Percentiles rank a stretch among this genome's conserved stretches.
These are phyloP conservation scores for Zelostemma sp. DNA, from an alignment of 1,140 invertebrate genomes.

Conservation along the genomic window DNA sequence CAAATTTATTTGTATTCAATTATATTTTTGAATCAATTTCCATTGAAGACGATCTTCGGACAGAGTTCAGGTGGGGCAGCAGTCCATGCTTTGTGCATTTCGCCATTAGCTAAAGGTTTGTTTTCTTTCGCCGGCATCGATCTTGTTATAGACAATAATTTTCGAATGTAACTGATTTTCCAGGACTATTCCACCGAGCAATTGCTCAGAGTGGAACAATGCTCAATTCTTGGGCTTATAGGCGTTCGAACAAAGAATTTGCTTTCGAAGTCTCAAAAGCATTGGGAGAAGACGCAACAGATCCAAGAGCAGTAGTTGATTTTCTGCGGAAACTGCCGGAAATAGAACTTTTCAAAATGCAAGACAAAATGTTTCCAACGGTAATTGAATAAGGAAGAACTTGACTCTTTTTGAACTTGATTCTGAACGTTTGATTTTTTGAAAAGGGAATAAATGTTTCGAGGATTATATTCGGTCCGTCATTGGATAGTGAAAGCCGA, in stretches of 20 bases:
- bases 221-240: constrained; percentile 57
- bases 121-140: too few relatives aligned
- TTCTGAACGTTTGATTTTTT: background rate
- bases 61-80: background rate
- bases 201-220: constrained; percentile 20
- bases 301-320: constrained; percentile 58
- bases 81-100: constrained; percentile 3
- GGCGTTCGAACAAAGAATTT: constrained; percentile 50
- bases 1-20: too few relatives aligned
- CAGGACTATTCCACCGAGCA: background rate
- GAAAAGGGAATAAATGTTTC: background rate
- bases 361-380: constrained; percentile 48
- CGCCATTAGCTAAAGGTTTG: constrained; percentile 28
- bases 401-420: constrained; percentile 39
- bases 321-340: constrained; percentile 65
- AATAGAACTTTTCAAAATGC: constrained; percentile 57
- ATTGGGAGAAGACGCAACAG: constrained; percentile 64
- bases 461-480: constrained; percentile 27
- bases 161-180: background rate
- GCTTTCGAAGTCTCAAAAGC: constrained; percentile 64
- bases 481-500: constrained; percentile 29
- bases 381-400: constrained; percentile 53
- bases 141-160: background rate
- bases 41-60: constrained; percentile 4
- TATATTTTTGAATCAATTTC: too few relatives aligned